A percentile compares a stretch with the other conserved stretches of the same genome.
Evolutionary conservation across 1,140 invertebrate genomes (phyloP).

Genomic region (Eupeodes corollae): DNA sequence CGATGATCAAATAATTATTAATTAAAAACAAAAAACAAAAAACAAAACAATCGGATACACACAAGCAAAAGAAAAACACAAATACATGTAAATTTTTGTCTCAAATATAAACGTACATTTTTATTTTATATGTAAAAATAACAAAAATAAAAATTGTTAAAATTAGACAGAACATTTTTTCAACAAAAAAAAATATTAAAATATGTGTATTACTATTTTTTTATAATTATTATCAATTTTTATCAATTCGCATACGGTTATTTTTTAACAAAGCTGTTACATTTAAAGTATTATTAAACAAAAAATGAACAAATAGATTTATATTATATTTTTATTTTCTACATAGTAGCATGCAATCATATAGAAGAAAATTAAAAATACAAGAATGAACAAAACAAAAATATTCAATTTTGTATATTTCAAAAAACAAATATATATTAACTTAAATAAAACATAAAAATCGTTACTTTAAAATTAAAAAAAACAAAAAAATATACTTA

Average conservation of each 20-base stretch:
- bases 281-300: slow-evolving; percentile 19
- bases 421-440: slow-evolving; percentile 23
- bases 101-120: too few relatives aligned
- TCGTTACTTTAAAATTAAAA: slow-evolving; percentile 24
- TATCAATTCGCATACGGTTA: not conserved
- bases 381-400: slow-evolving; percentile 14
- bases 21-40: too few relatives aligned
- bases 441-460: slow-evolving; percentile 31
- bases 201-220: too few relatives aligned
- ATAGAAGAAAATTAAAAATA: slow-evolving; percentile 34
- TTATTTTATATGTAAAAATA: too few relatives aligned
- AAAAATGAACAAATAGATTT: slow-evolving; percentile 7
- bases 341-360: slow-evolving; percentile 10
- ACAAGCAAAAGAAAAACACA: too few relatives aligned
- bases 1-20: too few relatives aligned
- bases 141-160: too few relatives aligned
- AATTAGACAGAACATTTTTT: too few relatives aligned
- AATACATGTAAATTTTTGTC: too few relatives aligned
- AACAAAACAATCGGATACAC: too few relatives aligned
- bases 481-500: slow-evolving; percentile 17
- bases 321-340: slow-evolving; percentile 14
- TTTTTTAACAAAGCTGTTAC: slow-evolving; percentile 5
- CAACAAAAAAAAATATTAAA: too few relatives aligned
- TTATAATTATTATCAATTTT: not conserved
- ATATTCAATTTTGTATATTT: slow-evolving; percentile 9